Base-by-base conservation (phyloP, 2,888 invertebrate species). In the Coenonympha arcania region DNA sequence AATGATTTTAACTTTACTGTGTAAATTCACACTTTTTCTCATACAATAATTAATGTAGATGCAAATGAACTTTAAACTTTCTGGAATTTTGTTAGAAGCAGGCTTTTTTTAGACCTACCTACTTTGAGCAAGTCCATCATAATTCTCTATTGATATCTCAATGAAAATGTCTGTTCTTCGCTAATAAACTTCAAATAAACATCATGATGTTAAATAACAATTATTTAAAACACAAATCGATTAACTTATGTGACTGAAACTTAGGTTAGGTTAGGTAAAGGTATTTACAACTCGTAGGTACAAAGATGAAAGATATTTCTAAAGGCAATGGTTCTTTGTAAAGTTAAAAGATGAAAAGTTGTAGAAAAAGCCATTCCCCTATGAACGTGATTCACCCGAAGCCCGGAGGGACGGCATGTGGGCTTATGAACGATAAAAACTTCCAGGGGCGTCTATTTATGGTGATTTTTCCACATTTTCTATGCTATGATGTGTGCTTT, bases 371-470 rank as follows among this genome's bases (percentile, higher is more conserved):
- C 55, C 66, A 66, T 65, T 69, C 68, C 71, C 71, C 65, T 58
- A 58, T 57, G 67, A 67, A 76, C 73, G 76, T 76, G 78, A 79
- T 73, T 67, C 77, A 79, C 76, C 69, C 74, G 62, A 64, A 65
- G 68, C 49, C 50, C 56, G 67, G 63, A 65, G 70, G 70, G 73
- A 70, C 70, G 68, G 70, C 75, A 75, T 73, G 73, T 71, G 76
- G 71, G 72, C 80, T 82, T 80, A 79, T 77, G 69, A 78, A 65
- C 82, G 75, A 80, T 84, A 79, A 80, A n/a, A 81, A 76, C 71
- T 72, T 73, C 72, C 69, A 73, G 73, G 73, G 76, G 71, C 65
- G 72, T 71, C 70, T 81, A 79, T 81, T 83, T 81, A 80, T 71
- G 73, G 71, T 61, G 66, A 73, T 78, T 79, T 77, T 81, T 64